Evolutionary conservation across 2,797 vertebrate genomes (phyloP), one percentile per base, ranked within the genome.

Genomic region (Etheostoma nigrum): DNA sequence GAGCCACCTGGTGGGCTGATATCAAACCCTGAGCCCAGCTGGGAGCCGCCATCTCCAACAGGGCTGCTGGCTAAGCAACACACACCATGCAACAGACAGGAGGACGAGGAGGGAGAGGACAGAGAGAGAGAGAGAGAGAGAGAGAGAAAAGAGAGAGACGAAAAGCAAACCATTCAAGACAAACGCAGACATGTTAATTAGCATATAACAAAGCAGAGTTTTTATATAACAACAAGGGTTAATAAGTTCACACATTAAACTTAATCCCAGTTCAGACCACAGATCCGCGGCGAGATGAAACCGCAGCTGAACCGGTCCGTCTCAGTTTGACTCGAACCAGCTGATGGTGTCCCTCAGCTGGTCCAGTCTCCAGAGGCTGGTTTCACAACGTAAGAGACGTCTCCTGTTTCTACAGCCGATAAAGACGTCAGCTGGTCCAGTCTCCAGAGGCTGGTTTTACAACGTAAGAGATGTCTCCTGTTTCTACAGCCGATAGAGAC

Each of bases 11-110:
- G 94, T 99, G 98, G 85, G 97, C 97, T 90, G 97, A 97, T 83
- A 99, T 96, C 95, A 99, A 97, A 95, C 98, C 98, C 96, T 99
- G 97, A 93, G 97, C 97, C 98, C 97, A 99, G 91, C 97, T 97
- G 91, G 98, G 97, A 83, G 97, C 96, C 27, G 97, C 97, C 95
- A 97, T 99, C 95, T 99, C 97, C 96, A 99, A 97, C 95, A 99
- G 95, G 80, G 97, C 97, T 92, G 98, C 95, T 90, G 96, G 96
- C 97, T 99, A 83, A 85, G 74, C 84, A 78, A 68, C 89, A 79
- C 92, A 89, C 81, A 85, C 79, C 91, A 89, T 91, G 89, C 88
- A 88, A 13, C 49, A 78, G 58, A 59, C 11, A 30, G 21, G 19
- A 36, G 48, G 23, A 61, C 19, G 40, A 47, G 14, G 30, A 51